phyloP scores from a whole-genome alignment of 2,797 vertebrate genomes.

The Emydoidea blandingii region DNA sequence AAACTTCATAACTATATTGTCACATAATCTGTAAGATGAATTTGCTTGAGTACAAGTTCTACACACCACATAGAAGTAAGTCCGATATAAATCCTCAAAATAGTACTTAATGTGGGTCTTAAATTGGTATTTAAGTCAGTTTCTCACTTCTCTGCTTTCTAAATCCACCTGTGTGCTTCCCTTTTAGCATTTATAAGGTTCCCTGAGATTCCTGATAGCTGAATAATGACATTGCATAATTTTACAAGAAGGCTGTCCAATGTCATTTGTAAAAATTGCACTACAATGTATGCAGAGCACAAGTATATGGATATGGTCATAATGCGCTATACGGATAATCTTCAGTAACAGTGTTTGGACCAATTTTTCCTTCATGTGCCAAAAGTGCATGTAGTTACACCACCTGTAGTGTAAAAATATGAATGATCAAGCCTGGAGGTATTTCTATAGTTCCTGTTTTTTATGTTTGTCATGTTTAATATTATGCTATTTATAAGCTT shows the following conservation, averaged over 20 bases:
- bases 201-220: not conserved
- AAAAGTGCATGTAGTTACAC: not conserved
- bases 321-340: not conserved
- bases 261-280: not conserved
- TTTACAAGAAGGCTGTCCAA: not conserved
- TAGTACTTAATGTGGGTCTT: not conserved
- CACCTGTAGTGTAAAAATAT: not conserved
- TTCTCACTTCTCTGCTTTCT: not conserved
- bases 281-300: not conserved
- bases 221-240: not conserved
- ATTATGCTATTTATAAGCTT: not conserved
- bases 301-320: not conserved
- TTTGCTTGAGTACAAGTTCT: not conserved
- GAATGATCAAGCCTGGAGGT: not conserved
- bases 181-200: not conserved
- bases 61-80: not conserved
- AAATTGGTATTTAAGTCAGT: not conserved
- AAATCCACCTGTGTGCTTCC: not conserved
- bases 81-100: not conserved
- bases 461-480: not conserved
- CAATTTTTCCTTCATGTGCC: not conserved
- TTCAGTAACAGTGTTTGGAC: not conserved
- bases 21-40: not conserved
- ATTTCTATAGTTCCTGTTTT: not conserved
- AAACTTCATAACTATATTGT: not conserved